Evolutionary conservation across 2,113 vertebrate genomes (phyloP).

Genomic region (Dipodomys spectabilis): DNA sequence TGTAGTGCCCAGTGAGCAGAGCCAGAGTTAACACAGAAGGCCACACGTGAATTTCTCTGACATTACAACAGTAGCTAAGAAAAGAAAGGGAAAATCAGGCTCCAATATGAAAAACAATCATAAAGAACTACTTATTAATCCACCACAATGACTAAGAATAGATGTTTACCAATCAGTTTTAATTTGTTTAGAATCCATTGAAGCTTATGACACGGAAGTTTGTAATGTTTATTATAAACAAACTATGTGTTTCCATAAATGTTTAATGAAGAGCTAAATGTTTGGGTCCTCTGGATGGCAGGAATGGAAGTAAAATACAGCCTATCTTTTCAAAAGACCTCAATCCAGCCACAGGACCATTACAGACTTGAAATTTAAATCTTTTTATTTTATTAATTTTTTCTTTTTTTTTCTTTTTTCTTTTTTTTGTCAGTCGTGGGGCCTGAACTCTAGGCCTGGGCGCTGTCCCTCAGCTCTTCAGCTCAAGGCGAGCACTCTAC

Average conservation of each 20-base stretch:
- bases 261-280: constrained; percentile 2
- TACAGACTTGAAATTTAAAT: not conserved
- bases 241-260: constrained; percentile 12
- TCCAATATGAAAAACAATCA: not conserved
- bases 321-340: not conserved
- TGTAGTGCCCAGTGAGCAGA: too few relatives aligned
- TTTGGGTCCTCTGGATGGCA: not conserved
- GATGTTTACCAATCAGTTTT: too few relatives aligned
- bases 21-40: not conserved
- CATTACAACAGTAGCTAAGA: not conserved
- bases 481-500: too few relatives aligned
- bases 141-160: too few relatives aligned
- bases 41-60: not conserved
- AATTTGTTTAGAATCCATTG: not conserved
- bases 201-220: not conserved
- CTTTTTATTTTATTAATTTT: too few relatives aligned
- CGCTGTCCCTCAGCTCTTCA: too few relatives aligned
- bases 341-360: not conserved
- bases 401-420: too few relatives aligned
- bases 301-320: constrained; percentile 28
- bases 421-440: too few relatives aligned
- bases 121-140: not conserved
- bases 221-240: not conserved
- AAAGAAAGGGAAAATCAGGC: not conserved
- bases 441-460: too few relatives aligned